phyloP scores from a whole-genome alignment of 2,888 invertebrate genomes.

The Caenorhabditis parvicauda region DNA sequence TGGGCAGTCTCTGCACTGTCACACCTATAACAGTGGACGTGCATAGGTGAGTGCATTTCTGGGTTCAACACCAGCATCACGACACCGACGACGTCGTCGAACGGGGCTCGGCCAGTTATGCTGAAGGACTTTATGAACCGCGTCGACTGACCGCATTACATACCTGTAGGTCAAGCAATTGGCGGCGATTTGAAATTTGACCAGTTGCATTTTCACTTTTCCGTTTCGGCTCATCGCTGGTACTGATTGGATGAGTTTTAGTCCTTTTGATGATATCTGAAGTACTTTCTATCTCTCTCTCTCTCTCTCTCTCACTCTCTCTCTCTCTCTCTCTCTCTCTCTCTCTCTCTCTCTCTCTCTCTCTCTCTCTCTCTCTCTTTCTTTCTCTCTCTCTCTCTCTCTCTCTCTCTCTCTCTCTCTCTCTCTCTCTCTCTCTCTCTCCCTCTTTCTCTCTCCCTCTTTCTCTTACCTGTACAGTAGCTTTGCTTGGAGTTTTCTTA shows the following conservation, averaged over 20 bases:
- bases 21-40: conserved; percentile 82
- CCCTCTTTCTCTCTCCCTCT: too few relatives aligned
- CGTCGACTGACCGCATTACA: neutral
- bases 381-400: neutral
- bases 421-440: neutral
- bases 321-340: too few relatives aligned
- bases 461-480: conserved; percentile 59
- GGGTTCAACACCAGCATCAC: conserved; percentile 90
- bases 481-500: conserved; percentile 47
- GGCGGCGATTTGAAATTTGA: conserved; percentile 90
- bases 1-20: conserved; percentile 90
- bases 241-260: conserved; percentile 85
- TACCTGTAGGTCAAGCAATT: conserved; percentile 78
- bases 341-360: neutral
- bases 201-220: conserved; percentile 67
- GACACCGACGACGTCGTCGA: conserved; percentile 86
- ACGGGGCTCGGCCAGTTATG: conserved; percentile 72
- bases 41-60: conserved; percentile 86
- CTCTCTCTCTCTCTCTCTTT: too few relatives aligned
- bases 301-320: too few relatives aligned
- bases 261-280: conserved; percentile 76
- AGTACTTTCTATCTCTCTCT: too few relatives aligned
- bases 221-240: conserved; percentile 63
- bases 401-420: too few relatives aligned
- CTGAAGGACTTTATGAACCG: conserved; percentile 67